A percentile compares a stretch with the other conserved stretches of the same genome.
phyloP scores from a whole-genome alignment of 2,888 invertebrate genomes.

The Dynastes tityus region DNA sequence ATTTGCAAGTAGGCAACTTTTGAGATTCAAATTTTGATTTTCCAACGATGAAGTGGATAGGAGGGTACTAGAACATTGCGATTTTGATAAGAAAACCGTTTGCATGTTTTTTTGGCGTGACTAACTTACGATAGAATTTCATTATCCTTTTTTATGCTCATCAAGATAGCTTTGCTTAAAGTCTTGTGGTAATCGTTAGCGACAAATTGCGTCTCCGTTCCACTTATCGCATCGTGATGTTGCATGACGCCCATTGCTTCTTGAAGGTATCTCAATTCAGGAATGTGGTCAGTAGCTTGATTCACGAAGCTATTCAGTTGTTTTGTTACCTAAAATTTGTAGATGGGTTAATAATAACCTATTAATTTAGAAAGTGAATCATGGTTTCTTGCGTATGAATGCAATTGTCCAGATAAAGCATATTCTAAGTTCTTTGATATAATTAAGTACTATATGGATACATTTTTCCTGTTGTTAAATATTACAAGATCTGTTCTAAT shows the following conservation, averaged over 20 bases:
- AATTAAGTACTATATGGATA: no score
- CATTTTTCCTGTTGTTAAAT: no score
- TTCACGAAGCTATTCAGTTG: constrained; percentile 77
- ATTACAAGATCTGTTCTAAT: no score
- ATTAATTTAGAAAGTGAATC: no score
- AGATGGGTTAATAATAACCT: not conserved
- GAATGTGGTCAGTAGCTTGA: constrained; percentile 70
- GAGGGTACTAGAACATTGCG: constrained; percentile 26
- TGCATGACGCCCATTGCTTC: constrained; percentile 86
- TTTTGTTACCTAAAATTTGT: constrained; percentile 75
- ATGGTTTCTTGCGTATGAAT: no score
- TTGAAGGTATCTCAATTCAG: constrained; percentile 74
- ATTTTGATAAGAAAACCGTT: not conserved
- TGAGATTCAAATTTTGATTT: constrained; percentile 58
- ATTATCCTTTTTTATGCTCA: constrained; percentile 46
- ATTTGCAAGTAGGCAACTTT: constrained; percentile 75
- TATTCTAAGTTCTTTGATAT: no score
- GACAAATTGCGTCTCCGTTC: constrained; percentile 60
- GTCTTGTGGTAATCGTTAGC: constrained; percentile 84
- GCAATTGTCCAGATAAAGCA: no score
- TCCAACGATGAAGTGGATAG: constrained; percentile 65
- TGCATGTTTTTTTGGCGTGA: not conserved
- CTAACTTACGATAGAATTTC: constrained; percentile 54
- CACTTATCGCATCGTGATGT: constrained; percentile 86
- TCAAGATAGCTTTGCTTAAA: constrained; percentile 77